Evolutionary conservation across 2,888 invertebrate genomes (phyloP), one percentile per base, ranked within the genome.

Genomic region (Ornithoptera alexandrae): DNA sequence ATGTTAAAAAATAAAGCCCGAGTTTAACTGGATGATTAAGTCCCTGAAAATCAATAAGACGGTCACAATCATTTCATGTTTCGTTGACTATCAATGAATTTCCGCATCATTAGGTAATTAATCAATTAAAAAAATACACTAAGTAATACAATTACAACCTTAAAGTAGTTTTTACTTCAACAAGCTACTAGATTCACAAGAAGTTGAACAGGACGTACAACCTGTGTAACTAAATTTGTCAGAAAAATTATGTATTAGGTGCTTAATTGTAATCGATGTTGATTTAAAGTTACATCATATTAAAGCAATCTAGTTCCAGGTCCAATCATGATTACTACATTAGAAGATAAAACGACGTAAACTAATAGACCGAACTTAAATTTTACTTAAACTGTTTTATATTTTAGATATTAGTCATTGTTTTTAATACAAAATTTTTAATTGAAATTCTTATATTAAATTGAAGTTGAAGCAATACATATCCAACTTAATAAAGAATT

Each of bases 21-120:
- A 17, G 15, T 17, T 50, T 50, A 15, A 17, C 5, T 46, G 3
- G 15, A 15, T 60, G 42, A 59, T 60, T 68, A 70, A 74, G 84
- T 75, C 87, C 87, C 79, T 90, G 88, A 86, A 87, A 86, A 76
- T 72, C 81, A 79, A 70, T 82, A 81, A 78, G 76, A 84, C 78
- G 80, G 75, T 77, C 81, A 81, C 78, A 78, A 73, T 75, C 77
- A 84, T 84, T 86, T 82, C 79, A 84, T 79, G 86, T 79, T 77
- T 81, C 82, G 78, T 75, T 83, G 78, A 80, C 85, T 88, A 80
- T 83, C 84, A 87, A 87, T 88, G 82, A 80, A 84, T 84, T 89
- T 85, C 85, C 88, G 84, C 83, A 84, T 81, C 81, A 85, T 83
- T 80, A 76, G 76, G 68, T 82, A 82, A 84, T 86, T 83, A 81